phyloP scores from a whole-genome alignment of 2,797 vertebrate genomes.

The Enteromius anoplus region DNA sequence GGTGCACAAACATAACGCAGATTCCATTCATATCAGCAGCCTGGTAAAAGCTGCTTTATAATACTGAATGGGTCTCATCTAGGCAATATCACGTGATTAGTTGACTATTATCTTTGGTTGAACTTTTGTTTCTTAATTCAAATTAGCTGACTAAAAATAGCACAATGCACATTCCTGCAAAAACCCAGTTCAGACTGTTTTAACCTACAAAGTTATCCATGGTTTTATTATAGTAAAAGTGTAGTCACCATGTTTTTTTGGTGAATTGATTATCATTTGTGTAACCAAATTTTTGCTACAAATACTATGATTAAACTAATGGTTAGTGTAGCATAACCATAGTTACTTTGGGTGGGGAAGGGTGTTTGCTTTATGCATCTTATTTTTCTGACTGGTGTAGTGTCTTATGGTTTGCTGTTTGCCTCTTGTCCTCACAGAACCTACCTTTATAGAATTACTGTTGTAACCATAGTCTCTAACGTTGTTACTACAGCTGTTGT shows the following conservation, averaged over 20 bases:
- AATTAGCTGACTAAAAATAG: background rate
- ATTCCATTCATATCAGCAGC: background rate
- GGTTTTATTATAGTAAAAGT: background rate
- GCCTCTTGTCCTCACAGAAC: background rate
- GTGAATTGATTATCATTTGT: background rate
- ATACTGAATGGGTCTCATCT: background rate
- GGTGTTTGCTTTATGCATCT: too few species aligned
- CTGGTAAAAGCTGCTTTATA: background rate
- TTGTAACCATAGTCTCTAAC: background rate
- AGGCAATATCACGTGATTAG: background rate
- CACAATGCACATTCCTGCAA: background rate
- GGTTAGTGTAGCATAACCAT: too few species aligned
- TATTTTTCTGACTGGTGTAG: background rate
- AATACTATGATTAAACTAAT: background rate
- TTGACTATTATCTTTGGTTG: background rate
- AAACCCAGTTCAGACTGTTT: too few species aligned
- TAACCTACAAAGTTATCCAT: background rate
- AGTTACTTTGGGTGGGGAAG: too few species aligned
- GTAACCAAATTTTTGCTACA: background rate
- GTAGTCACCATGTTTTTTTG: background rate
- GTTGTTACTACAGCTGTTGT: slow-evolving; percentile 4
- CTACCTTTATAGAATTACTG: background rate
- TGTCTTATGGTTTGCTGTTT: background rate
- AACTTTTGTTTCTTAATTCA: background rate
- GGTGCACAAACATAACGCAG: background rate